phyloP scores from a whole-genome alignment of 1,140 invertebrate species.

The Drosophila bocqueti region DNA sequence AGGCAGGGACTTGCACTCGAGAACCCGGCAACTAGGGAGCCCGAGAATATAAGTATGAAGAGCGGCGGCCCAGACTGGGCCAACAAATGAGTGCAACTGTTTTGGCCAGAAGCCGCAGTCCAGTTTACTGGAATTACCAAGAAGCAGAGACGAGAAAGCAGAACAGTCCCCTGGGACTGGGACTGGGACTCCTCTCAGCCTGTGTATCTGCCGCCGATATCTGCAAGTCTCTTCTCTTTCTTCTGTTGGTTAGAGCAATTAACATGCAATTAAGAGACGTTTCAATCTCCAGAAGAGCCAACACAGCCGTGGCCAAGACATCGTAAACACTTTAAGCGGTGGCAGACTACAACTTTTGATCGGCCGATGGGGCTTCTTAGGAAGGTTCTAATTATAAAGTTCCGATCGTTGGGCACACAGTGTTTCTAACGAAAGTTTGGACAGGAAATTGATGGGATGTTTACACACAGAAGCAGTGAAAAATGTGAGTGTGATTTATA shows the following conservation, averaged over 20 bases:
- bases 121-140: slow-evolving; percentile 28
- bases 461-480: slow-evolving; percentile 25
- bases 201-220: slow-evolving; percentile 33
- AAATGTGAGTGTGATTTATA: slow-evolving; percentile 4
- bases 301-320: slow-evolving; percentile 55
- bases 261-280: slow-evolving; percentile 82
- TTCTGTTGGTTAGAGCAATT: slow-evolving; percentile 68
- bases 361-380: slow-evolving; percentile 25
- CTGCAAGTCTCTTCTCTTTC: slow-evolving; percentile 52
- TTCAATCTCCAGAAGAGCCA: slow-evolving; percentile 70
- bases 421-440: slow-evolving; percentile 33
- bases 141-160: slow-evolving; percentile 30
- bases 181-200: not conserved
- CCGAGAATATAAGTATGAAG: slow-evolving; percentile 31
- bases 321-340: slow-evolving; percentile 45
- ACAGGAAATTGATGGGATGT: slow-evolving; percentile 45
- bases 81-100: slow-evolving; percentile 82
- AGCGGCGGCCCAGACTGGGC: slow-evolving; percentile 56
- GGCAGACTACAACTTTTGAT: slow-evolving; percentile 25
- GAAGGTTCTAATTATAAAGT: slow-evolving; percentile 40
- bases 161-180: slow-evolving; percentile 44
- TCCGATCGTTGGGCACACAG: slow-evolving; percentile 17
- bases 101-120: slow-evolving; percentile 60
- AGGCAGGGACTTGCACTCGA: slow-evolving; percentile 47
- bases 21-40: slow-evolving; percentile 25